These are phyloP conservation scores for Otus sunia DNA, from an alignment of 2,113 vertebrate genomes.

Conservation along the genomic window DNA sequence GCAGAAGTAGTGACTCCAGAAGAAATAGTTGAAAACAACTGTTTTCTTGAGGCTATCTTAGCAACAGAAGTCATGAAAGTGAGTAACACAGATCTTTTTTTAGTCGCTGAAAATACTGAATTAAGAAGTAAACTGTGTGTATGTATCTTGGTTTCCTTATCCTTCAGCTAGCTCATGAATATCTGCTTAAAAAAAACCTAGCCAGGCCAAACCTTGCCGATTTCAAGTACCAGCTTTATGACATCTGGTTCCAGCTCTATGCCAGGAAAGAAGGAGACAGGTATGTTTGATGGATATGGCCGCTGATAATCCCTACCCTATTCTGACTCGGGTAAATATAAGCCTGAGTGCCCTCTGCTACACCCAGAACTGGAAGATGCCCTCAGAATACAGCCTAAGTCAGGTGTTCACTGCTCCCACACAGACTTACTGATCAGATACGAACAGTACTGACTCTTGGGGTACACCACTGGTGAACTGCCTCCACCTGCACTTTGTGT, in stretches of 20 bases:
- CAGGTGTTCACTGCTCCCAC: not conserved
- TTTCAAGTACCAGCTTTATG: constrained; percentile 85
- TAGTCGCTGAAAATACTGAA: not conserved
- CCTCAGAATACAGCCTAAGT: not conserved
- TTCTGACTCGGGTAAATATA: not conserved
- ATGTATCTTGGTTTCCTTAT: not conserved
- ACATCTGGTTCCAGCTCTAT: constrained; percentile 88
- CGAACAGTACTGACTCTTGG: not conserved
- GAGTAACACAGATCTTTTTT: not conserved
- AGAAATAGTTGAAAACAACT: constrained; percentile 75
- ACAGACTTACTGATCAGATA: not conserved
- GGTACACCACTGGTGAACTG: not conserved
- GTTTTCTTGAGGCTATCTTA: constrained; percentile 80
- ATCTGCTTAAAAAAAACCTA: constrained; percentile 76
- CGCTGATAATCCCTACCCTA: not conserved
- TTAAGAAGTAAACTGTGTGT: not conserved
- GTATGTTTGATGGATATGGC: constrained; percentile 62
- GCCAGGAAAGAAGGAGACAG: constrained; percentile 74
- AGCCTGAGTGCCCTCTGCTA: not conserved
- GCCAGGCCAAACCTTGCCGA: constrained; percentile 57
- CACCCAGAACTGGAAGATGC: not conserved
- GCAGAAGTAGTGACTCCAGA: constrained; percentile 77
- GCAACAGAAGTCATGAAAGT: constrained; percentile 85
- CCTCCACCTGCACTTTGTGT: not conserved
- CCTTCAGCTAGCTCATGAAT: constrained; percentile 78